phyloP scores from a whole-genome alignment of 1,140 invertebrate species.

The Drosophila nigrodunni region DNA sequence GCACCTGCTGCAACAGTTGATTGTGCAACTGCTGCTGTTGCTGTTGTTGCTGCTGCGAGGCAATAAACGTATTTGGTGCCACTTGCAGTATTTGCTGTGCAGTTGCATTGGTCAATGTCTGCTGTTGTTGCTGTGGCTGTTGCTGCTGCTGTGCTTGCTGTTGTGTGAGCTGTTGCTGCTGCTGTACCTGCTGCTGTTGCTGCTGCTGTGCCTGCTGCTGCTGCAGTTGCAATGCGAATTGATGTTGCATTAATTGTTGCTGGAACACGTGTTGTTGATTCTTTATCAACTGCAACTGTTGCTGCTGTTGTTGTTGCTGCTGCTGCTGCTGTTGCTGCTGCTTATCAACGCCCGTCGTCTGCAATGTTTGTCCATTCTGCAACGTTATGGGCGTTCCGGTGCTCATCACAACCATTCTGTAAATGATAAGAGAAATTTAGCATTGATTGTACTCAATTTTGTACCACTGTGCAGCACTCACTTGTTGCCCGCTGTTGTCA shows the following conservation, averaged over 20 bases:
- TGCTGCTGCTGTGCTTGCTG: conserved; percentile 81
- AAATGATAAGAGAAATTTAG: not conserved
- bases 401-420: conserved; percentile 84
- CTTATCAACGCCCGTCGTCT: conserved; percentile 70
- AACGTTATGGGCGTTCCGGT: conserved; percentile 78
- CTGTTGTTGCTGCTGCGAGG: conserved; percentile 69
- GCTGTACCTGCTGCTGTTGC: conserved; percentile 54
- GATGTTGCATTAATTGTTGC: conserved; percentile 79
- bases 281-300: conserved; percentile 65
- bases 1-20: conserved; percentile 74
- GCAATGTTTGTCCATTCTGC: conserved; percentile 78
- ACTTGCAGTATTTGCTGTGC: conserved; percentile 85
- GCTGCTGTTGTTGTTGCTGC: conserved; percentile 55
- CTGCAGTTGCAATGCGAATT: conserved; percentile 72
- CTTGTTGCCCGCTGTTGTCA: conserved; percentile 80
- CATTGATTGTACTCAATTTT: not conserved
- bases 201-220: conserved; percentile 71
- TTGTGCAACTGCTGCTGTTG: conserved; percentile 68
- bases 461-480: conserved; percentile 28
- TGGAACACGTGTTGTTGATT: conserved; percentile 77
- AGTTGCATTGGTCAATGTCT: conserved; percentile 65
- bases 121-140: conserved; percentile 73
- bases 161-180: conserved; percentile 55
- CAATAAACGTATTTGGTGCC: conserved; percentile 74
- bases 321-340: conserved; percentile 62